phyloP scores from a whole-genome alignment of 2,797 vertebrate genomes.

The Arnoldichthys spilopterus region DNA sequence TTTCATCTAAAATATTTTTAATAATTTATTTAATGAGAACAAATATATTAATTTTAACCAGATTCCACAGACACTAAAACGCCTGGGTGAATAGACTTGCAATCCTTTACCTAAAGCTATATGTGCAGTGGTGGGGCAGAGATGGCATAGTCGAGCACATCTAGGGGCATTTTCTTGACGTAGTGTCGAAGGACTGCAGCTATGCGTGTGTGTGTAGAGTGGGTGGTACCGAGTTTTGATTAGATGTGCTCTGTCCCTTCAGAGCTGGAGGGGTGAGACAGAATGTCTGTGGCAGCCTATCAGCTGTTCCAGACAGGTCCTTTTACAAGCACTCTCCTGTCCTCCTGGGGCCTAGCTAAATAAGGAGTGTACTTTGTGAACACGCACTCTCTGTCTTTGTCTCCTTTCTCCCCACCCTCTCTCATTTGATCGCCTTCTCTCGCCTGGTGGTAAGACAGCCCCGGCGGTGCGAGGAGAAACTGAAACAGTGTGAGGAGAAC shows the following conservation, averaged over 20 bases:
- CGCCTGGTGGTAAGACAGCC: not conserved
- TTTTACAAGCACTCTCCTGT: slow-evolving; percentile 38
- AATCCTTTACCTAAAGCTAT: not conserved
- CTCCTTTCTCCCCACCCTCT: not conserved
- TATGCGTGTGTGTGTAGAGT: slow-evolving; percentile 2
- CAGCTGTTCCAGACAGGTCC: slow-evolving; percentile 53
- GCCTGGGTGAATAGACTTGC: no score
- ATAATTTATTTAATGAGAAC: no score
- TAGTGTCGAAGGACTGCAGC: slow-evolving; percentile 2
- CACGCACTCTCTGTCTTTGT: slow-evolving; percentile 21
- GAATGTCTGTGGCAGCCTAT: slow-evolving; percentile 41
- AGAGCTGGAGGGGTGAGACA: slow-evolving; percentile 12
- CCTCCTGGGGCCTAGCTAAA: slow-evolving; percentile 48
- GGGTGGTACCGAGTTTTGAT: slow-evolving; percentile 25
- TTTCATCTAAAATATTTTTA: no score
- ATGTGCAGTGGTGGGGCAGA: slow-evolving; percentile 11
- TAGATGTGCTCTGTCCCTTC: slow-evolving; percentile 38
- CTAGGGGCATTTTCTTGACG: slow-evolving; percentile 27
- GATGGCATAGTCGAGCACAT: slow-evolving; percentile 10
- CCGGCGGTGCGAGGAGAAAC: not conserved
- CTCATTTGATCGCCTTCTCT: not conserved
- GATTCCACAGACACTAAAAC: not conserved
- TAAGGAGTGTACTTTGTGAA: slow-evolving; percentile 44
- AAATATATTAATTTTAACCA: no score
- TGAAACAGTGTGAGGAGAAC: slow-evolving; percentile 20